These are phyloP conservation scores for Myiagra hebetior DNA, from an alignment of 2,113 vertebrate species.

Conservation along the genomic window DNA sequence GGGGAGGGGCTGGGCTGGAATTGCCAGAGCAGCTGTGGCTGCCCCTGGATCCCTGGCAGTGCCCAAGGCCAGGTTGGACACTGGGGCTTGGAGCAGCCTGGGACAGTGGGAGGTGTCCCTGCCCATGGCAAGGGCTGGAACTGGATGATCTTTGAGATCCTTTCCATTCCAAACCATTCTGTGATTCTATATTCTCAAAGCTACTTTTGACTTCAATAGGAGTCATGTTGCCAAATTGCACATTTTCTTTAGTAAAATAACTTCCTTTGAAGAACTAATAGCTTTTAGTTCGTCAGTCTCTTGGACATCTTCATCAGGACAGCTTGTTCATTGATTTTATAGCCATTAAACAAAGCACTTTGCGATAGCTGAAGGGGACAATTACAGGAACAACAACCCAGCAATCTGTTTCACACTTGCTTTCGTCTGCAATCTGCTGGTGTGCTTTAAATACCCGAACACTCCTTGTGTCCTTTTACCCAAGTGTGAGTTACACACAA, in stretches of 20 bases:
- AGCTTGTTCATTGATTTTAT: conserved; percentile 57
- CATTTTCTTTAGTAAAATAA: not conserved
- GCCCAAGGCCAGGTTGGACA: not conserved
- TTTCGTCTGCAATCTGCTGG: conserved; percentile 57
- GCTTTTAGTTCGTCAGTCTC: conserved; percentile 11
- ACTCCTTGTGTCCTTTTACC: not conserved
- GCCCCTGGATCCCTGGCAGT: not conserved
- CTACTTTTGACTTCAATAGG: not conserved
- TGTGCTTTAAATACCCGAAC: conserved; percentile 22
- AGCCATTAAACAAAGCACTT: conserved; percentile 58
- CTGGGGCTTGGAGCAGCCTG: not conserved
- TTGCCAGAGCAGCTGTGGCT: not conserved
- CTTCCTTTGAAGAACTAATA: conserved; percentile 3
- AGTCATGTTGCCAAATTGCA: not conserved
- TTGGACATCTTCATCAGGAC: conserved; percentile 55
- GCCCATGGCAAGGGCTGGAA: not conserved
- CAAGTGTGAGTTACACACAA: not conserved
- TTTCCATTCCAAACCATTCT: not conserved
- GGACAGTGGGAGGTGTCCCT: accelerated
- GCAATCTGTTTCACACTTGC: conserved; percentile 64
- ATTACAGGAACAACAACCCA: conserved; percentile 52
- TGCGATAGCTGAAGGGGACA: conserved; percentile 63
- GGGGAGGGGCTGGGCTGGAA: too few species aligned
- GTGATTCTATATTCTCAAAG: not conserved
- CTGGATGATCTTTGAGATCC: not conserved